Evolutionary conservation across 64 coral and sea anemone species (phyloP), one percentile per base, ranked within the genome.

Genomic region (Porites australiensis): DNA sequence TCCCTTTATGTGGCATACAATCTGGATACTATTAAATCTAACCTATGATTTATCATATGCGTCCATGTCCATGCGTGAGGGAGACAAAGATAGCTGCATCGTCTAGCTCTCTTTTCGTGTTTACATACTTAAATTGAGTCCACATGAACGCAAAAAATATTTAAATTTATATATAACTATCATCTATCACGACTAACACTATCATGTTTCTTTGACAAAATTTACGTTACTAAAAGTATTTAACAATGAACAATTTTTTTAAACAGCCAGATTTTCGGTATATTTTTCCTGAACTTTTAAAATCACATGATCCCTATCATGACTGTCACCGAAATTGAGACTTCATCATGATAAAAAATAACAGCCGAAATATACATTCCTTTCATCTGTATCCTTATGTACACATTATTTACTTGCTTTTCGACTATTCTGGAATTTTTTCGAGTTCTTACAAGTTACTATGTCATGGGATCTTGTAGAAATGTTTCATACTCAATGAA

Each of bases 301-400:
- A 66, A 66, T 66, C 64, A 66, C 64, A 66, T 66, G 64, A 66
- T 66, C 64, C 64, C 64, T 66, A 66, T 66, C 64, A 66, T 66
- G 64, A 8, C 64, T 66, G 64, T 66, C 64, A 66, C 64, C 64
- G 64, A 66, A 66, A 66, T 66, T 66, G 64, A 66, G 64, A 66
- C 64, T 66, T 66, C 64, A 66, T 66, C 64, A 66, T 66, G 64
- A 66, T 66, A 66, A 66, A 66, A 66, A 66, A 66, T 66, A 66
- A 66, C 64, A 66, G 64, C 64, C 64, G 6, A 66, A 66, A 66
- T 66, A 66, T 66, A 66, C 64, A 66, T 66, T 18, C 64, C 8
- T 66, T 66, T 66, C 64, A 66, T 66, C 64, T 66, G 64, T 66
- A 15, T 15, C 64, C 15, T 4, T 66, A 15, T 18, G 15, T 66